phyloP scores from a whole-genome alignment of 1,140 invertebrate species.

The Drosophila mauritiana region DNA sequence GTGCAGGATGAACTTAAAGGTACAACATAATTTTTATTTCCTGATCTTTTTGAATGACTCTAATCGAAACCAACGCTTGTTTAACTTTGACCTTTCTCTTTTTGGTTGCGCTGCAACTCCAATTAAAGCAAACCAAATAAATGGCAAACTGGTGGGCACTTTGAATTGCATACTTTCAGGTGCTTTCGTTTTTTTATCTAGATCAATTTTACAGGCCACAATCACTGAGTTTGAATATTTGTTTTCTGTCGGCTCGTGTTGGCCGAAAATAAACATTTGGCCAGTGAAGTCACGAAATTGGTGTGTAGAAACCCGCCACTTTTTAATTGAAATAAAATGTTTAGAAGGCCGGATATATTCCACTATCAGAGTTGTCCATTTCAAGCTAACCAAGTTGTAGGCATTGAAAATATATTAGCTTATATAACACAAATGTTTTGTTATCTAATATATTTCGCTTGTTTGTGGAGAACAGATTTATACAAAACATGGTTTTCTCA shows the following conservation, averaged over 20 bases:
- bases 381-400: not conserved
- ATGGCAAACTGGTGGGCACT: conserved; percentile 8
- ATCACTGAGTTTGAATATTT: conserved; percentile 13
- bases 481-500: no score
- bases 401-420: no score
- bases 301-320: conserved; percentile 35
- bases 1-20: no score
- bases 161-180: conserved; percentile 53
- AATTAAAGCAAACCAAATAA: conserved; percentile 17
- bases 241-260: conserved; percentile 36
- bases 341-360: conserved; percentile 32
- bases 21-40: no score
- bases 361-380: not conserved
- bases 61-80: conserved; percentile 4
- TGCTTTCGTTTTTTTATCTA: conserved; percentile 46
- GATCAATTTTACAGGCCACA: conserved; percentile 50
- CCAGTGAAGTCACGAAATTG: conserved; percentile 35
- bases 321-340: conserved; percentile 80
- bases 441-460: no score
- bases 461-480: no score
- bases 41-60: no score
- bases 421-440: no score
- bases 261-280: conserved; percentile 58
- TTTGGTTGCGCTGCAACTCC: not conserved
- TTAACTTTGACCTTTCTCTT: conserved; percentile 23